phyloP scores from a whole-genome alignment of 2,888 invertebrate genomes.

The Zhuqinia jingwanae region DNA sequence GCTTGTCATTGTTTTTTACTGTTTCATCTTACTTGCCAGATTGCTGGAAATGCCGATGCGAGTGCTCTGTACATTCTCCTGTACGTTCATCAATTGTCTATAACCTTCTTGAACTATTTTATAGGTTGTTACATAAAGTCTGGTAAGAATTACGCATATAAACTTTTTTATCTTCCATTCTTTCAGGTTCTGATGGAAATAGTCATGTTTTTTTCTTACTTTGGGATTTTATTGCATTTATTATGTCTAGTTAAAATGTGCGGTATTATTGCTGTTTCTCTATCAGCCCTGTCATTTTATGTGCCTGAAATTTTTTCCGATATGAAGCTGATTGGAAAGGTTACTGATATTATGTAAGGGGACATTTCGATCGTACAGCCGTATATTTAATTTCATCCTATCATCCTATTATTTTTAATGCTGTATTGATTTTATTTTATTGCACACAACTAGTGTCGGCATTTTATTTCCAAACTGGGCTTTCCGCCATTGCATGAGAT shows the following conservation, averaged over 20 bases:
- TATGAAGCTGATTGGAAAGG: slow-evolving; percentile 20
- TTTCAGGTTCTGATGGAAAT: no score
- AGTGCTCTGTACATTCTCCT: slow-evolving; percentile 60
- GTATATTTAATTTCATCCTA: no score
- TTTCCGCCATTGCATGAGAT: slow-evolving; percentile 65
- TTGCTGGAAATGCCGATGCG: slow-evolving; percentile 16
- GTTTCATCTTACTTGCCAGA: slow-evolving; percentile 2
- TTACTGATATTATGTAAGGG: slow-evolving; percentile 18
- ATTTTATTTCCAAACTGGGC: slow-evolving; percentile 75
- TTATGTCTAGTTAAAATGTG: no score
- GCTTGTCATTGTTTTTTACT: no score
- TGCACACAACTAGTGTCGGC: neutral
- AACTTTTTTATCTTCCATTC: no score
- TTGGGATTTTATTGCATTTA: no score
- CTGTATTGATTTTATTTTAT: neutral
- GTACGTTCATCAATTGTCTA: slow-evolving; percentile 56
- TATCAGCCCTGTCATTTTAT: slow-evolving; percentile 50
- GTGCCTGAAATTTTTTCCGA: slow-evolving; percentile 16
- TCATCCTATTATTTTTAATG: no score
- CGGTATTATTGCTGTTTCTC: slow-evolving; percentile 21
- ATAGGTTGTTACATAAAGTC: slow-evolving; percentile 34
- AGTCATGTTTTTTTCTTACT: no score
- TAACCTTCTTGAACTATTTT: slow-evolving; percentile 71
- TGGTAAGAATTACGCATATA: no score
- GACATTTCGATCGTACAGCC: no score